Base-by-base conservation (phyloP, 2,113 vertebrate species). In the Caranx melampygus region DNA sequence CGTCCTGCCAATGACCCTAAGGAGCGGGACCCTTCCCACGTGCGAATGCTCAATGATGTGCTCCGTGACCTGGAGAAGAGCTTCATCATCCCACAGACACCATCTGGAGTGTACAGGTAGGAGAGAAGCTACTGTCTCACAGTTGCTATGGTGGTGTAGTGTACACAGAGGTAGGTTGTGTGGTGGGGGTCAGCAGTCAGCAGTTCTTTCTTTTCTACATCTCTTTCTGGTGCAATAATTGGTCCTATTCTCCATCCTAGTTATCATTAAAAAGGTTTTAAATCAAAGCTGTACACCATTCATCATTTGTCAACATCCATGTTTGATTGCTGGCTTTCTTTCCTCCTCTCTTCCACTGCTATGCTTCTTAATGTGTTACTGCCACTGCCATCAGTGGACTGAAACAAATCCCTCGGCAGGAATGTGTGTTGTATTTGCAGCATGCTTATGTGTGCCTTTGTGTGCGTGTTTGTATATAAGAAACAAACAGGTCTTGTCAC, bases 31-130 rank as follows among this genome's bases (percentile, higher is more conserved):
- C 95, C 96, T 8, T 16, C 91, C 74, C 96, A 96, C 9, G 92
- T 99, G 12, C 95, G 97, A 45, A 99, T 99, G 97, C 94, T 99
- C 79, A 99, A 99, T 26, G 97, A 99, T 33, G 94, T 97, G 44
- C 94, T 99, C 0, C 96, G 96, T 20, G 94, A 95, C 88, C 87
- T 99, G 81, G 97, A 99, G 90, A 98, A 96, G 91, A 97, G 90
- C 93, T 98, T 99, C 77, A 75, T 97, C 67, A 35, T 96, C 21
- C 89, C 85, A 9, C 88, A 58, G 15, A 92, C 93, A n/a, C 95
- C 96, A n/a, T 94, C 95, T 3, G 98, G 97, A 4, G 93, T 97
- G 65, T 98, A 95, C 91, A 97, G 97, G 97, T 99, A 95, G 37
- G 65, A 79, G 64, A 70, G 2, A 37, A 49, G 55, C 54, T 45